Evolutionary conservation across 2,113 vertebrate species (phyloP), one percentile per base, ranked within the genome.

Genomic region (Cynocephalus volans): DNA sequence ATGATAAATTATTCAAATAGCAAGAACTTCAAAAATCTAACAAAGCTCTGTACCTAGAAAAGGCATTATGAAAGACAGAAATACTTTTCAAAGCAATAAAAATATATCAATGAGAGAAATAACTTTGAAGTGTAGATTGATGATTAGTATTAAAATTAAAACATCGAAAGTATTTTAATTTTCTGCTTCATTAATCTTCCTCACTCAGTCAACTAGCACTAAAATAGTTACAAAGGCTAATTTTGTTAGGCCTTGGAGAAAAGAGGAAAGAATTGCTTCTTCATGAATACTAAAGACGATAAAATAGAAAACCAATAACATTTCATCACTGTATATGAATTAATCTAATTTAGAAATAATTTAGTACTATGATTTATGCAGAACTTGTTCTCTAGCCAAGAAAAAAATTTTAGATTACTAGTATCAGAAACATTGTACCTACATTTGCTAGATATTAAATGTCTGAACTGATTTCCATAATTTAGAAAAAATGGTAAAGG

Each of bases 91-190:
- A 98, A 96, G 92, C 83, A 58, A 90, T 76, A 82, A 2, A 82
- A 2, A 75, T 95, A 94, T 98, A 95, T 62, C 82, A 90, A 82
- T 75, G 94, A 98, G 72, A 31, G 83, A 97, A 94, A 84, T 79
- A 88, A 90, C 56, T 92, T 52, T 92, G 79, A 95, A 98, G 28
- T 80, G 21, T 73, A 72, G 95, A 96, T 97, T 92, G 97, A 97
- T 95, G 93, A 97, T 97, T 80, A 94, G 48, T 83, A 90, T 96
- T 97, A 96, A 97, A 98, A 98, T 97, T 80, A 97, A 92, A 98
- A 97, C 84, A 97, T 93, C 89, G 95, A 85, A 98, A 96, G 80
- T 90, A 95, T 92, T 98, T 97, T 98, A 83, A 98, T 98, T 98
- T 98, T 98, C 97, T 98, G 97, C 93, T 90, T 98, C 92, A 86